Base-by-base conservation (phyloP, 2,888 invertebrate genomes). In the Calliopum simillimum region DNA sequence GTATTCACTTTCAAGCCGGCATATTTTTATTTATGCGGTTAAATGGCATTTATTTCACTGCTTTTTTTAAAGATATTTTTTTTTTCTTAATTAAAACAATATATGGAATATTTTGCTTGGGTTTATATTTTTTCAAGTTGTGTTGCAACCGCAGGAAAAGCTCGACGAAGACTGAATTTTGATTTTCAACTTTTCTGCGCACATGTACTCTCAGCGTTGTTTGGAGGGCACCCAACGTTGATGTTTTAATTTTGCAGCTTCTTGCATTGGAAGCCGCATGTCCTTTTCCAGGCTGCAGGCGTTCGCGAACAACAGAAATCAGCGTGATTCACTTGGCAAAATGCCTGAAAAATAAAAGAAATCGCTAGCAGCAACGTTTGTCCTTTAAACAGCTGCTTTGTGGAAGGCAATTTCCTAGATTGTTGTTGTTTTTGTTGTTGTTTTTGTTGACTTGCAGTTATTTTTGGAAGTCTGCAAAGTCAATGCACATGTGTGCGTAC, bases 141-240 rank as follows among this genome's bases (percentile, higher is more conserved):
- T 78, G 81, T 78, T 84, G 84, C 80, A 79, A 79, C 77, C 84
- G 80, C 82, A 81, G 80, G 79, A 83, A 85, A 85, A 85, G 85
- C 84, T 85, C 85, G 84, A 83, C 84, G 81, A 84, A 82, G 85
- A 84, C 84, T 84, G 82, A 83, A 74, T 72, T 72, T 73, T 66
- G 8, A 16, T 47, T 16, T 44, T 33, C 56, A 47, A 66, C 33
- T 66, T 46, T 46, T 25, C 44, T 23, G 51, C 46, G 16, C 47
- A 67, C 51, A 65, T 64, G 64, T 58, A 63, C 69, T 63, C 64
- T 46, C 56, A 56, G 62, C 41, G 14, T 21, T 19, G 58, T 46
- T 19, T n/a, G 19, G n/a, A n/a, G n/a, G 13, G 49, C 51, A 41
- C 41, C 41, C 5, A 33, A 8, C 33, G 33, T 33, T 33, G 12